These are phyloP conservation scores for Microtus ochrogaster DNA, from an alignment of 2,113 vertebrate species.

Conservation along the genomic window DNA sequence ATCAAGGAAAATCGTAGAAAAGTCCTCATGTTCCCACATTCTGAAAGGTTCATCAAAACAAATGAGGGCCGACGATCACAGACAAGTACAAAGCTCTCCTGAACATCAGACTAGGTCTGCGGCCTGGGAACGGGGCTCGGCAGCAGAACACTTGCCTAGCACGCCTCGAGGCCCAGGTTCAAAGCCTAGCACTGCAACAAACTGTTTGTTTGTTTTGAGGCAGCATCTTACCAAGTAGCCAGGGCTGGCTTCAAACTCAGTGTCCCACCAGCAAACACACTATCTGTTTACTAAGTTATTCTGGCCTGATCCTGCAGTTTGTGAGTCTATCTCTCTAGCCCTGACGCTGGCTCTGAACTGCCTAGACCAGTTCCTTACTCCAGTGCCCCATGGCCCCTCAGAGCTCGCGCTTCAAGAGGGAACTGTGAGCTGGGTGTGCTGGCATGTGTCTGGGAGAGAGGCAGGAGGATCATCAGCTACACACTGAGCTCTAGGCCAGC, in stretches of 20 bases:
- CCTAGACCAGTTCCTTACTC: not conserved
- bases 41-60: slow-evolving; percentile 18
- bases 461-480: not conserved
- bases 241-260: not conserved
- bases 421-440: not conserved
- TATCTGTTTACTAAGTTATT: not conserved
- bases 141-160: not conserved
- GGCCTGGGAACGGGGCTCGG: not conserved
- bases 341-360: not conserved
- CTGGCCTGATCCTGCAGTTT: not conserved
- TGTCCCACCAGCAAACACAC: not conserved
- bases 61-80: not conserved
- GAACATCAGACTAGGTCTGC: not conserved
- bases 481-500: not conserved
- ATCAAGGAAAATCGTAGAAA: not conserved
- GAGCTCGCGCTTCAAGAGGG: not conserved
- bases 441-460: not conserved
- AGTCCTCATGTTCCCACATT: not conserved
- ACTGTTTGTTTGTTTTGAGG: not conserved
- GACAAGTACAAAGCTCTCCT: not conserved
- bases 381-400: not conserved
- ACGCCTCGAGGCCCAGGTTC: not conserved
- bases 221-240: not conserved
- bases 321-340: not conserved
- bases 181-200: not conserved